Evolutionary conservation across 2,888 invertebrate genomes (phyloP).

Genomic region (Chorisops tibialis): DNA sequence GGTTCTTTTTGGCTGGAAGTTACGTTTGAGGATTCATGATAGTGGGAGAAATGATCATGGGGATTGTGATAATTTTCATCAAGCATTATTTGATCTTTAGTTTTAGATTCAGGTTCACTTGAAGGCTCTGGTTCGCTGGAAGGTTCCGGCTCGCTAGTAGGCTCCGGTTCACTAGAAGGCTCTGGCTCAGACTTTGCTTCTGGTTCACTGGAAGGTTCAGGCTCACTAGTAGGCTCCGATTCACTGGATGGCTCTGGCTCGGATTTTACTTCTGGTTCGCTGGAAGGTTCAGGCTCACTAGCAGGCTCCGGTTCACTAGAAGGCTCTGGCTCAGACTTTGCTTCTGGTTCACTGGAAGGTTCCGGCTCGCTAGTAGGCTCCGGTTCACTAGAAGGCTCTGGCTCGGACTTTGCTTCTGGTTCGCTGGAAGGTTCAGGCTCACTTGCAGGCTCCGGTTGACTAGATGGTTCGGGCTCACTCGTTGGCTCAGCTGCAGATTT

Average conservation of each 20-base stretch:
- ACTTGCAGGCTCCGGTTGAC: slow-evolving; percentile 48
- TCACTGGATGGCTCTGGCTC: slow-evolving; percentile 28
- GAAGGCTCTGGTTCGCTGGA: slow-evolving; percentile 33
- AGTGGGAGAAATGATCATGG: slow-evolving; percentile 36
- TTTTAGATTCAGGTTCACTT: slow-evolving; percentile 36
- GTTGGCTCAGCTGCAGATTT: slow-evolving; percentile 47
- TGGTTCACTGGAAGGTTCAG: slow-evolving; percentile 48
- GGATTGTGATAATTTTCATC: no score
- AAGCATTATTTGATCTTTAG: no score
- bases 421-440: slow-evolving; percentile 50
- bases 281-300: slow-evolving; percentile 37
- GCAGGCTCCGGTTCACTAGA: slow-evolving; percentile 33
- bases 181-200: slow-evolving; percentile 41
- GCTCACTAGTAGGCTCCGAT: slow-evolving; percentile 45
- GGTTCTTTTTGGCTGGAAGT: slow-evolving; percentile 13
- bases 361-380: slow-evolving; percentile 47
- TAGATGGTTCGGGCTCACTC: slow-evolving; percentile 46
- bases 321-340: slow-evolving; percentile 42
- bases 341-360: slow-evolving; percentile 43
- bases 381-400: slow-evolving; percentile 45
- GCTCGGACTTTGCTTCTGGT: slow-evolving; percentile 35
- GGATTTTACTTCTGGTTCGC: slow-evolving; percentile 23
- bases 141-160: slow-evolving; percentile 34
- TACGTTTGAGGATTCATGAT: slow-evolving; percentile 20
- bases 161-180: slow-evolving; percentile 46